These are phyloP conservation scores for Pterois miles DNA, from an alignment of 2,797 vertebrate species.

Conservation along the genomic window DNA sequence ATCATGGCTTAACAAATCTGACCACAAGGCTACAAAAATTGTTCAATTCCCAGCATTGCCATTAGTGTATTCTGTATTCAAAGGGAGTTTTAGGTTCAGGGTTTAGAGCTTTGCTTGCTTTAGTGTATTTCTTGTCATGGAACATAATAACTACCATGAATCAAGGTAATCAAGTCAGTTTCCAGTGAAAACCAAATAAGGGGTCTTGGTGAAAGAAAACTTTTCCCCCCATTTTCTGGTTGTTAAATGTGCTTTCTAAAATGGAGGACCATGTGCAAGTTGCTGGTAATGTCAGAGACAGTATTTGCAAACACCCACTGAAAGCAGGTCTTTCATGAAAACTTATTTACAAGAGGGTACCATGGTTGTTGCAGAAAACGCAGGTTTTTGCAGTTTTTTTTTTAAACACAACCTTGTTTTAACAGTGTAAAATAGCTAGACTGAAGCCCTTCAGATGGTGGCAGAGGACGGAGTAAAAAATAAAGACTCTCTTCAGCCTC, in stretches of 20 bases:
- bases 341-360: neutral
- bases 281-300: neutral
- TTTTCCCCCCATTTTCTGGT: neutral
- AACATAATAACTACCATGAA: neutral
- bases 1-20: conserved; percentile 15
- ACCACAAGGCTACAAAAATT: neutral
- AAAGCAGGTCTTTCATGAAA: neutral
- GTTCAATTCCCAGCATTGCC: neutral
- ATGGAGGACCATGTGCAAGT: neutral
- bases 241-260: neutral
- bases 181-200: neutral
- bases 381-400: no score
- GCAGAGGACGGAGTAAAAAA: neutral
- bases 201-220: neutral
- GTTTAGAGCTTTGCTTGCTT: conserved; percentile 2
- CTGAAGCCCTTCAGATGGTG: neutral
- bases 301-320: neutral
- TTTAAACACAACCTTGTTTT: neutral
- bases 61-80: conserved; percentile 15
- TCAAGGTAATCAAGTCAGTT: neutral
- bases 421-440: neutral
- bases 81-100: neutral
- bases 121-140: neutral
- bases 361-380: neutral
- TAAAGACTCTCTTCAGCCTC: conserved; percentile 28